phyloP scores from a whole-genome alignment of 2,113 vertebrate species.

The Lepus europaeus region DNA sequence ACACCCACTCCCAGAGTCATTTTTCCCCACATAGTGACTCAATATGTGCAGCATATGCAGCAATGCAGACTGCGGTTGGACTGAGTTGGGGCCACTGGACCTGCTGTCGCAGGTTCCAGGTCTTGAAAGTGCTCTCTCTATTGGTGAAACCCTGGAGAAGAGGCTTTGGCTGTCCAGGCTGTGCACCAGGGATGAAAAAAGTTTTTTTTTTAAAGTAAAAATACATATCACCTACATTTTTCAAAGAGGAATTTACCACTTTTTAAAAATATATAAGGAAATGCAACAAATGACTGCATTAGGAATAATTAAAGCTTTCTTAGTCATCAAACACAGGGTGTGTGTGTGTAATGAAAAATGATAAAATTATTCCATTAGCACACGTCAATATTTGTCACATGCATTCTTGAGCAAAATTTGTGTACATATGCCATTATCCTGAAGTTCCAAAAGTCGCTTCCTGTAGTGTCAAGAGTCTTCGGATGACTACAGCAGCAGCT shows the following conservation, averaged over 20 bases:
- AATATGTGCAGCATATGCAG: not conserved
- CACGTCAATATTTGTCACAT: not conserved
- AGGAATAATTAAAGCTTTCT: not conserved
- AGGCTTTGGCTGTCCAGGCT: not conserved
- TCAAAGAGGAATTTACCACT: not conserved
- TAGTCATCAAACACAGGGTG: not conserved
- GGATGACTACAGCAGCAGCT: accelerated
- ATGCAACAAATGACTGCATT: not conserved
- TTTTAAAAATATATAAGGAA: not conserved
- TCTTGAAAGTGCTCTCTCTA: accelerated
- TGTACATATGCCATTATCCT: not conserved
- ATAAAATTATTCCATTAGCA: not conserved
- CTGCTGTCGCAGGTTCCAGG: not conserved
- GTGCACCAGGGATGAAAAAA: accelerated
- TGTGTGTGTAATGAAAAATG: not conserved
- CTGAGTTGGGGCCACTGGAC: not conserved
- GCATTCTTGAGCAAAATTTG: not conserved
- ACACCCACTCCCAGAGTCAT: no score
- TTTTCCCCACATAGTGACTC: not conserved
- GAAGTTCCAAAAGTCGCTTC: not conserved
- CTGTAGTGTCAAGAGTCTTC: accelerated
- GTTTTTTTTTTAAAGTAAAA: not conserved
- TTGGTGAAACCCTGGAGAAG: not conserved
- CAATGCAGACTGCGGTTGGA: not conserved
- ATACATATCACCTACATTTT: not conserved